Evolutionary conservation across 1,140 invertebrate genomes (phyloP).

Genomic region (Leptinotarsa texana): DNA sequence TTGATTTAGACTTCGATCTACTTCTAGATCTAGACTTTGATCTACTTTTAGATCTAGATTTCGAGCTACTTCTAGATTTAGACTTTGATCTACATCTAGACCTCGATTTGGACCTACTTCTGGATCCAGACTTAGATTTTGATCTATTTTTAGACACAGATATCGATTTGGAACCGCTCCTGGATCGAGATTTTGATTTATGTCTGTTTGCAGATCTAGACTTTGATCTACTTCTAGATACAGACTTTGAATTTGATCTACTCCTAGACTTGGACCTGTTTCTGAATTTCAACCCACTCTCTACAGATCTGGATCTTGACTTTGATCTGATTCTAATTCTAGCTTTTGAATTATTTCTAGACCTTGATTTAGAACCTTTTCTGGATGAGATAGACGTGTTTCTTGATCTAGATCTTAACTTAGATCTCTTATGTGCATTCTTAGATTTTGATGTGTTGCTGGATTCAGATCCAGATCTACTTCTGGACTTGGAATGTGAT

Average conservation of each 20-base stretch:
- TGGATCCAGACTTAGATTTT: neutral
- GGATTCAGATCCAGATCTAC: constrained; percentile 24
- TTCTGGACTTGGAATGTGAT: constrained; percentile 30
- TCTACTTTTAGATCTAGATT: constrained; percentile 19
- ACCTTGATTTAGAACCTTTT: neutral
- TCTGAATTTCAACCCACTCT: constrained; percentile 45
- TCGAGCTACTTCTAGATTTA: constrained; percentile 15
- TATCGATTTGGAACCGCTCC: constrained; percentile 23
- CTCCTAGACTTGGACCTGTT: constrained; percentile 39
- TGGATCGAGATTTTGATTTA: constrained; percentile 22
- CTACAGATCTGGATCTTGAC: constrained; percentile 41
- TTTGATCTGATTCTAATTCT: constrained; percentile 47
- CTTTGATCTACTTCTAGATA: neutral
- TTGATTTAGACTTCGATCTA: constrained; percentile 17
- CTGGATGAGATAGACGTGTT: constrained; percentile 30
- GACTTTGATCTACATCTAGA: constrained; percentile 19
- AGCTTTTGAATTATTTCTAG: constrained; percentile 2
- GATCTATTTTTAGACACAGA: neutral
- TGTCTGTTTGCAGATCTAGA: constrained; percentile 25
- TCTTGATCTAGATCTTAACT: constrained; percentile 44
- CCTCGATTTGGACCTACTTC: constrained; percentile 19
- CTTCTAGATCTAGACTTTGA: constrained; percentile 19
- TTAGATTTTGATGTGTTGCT: constrained; percentile 42
- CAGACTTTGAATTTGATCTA: constrained; percentile 43
- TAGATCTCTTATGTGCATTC: constrained; percentile 41